A percentile compares a stretch with the other conserved stretches of the same genome.
Conservation (phyloP, 2,797 vertebrate genomes). For the Oreochromis grahami region DNA sequence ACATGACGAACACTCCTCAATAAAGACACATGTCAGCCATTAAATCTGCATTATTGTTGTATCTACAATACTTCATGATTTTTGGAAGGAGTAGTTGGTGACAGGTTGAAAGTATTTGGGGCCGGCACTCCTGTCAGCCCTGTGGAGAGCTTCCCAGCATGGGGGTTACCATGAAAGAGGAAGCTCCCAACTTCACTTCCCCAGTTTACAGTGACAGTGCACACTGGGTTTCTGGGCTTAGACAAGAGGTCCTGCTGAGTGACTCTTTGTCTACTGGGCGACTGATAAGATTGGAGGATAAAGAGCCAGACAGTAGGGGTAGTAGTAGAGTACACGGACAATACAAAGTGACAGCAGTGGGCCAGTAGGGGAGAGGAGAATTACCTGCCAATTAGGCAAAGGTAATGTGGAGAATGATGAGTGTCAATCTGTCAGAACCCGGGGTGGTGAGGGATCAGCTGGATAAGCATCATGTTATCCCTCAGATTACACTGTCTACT, state of each 20-base stretch:
- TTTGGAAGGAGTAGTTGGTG: conserved; percentile 14
- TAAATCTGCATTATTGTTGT: not conserved
- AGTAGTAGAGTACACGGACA: conserved; percentile 42
- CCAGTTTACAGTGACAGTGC: conserved; percentile 62
- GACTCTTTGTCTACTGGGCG: conserved; percentile 39
- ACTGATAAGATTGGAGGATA: conserved; percentile 45
- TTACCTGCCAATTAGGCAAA: conserved; percentile 87
- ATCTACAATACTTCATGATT: not conserved
- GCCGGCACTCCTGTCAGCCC: conserved; percentile 72
- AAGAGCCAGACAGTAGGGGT: conserved; percentile 53
- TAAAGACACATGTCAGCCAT: not conserved
- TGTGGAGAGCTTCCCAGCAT: conserved; percentile 63
- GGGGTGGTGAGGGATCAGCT: conserved; percentile 75
- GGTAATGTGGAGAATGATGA: conserved; percentile 79
- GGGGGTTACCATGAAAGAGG: conserved; percentile 60
- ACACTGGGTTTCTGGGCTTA: conserved; percentile 37
- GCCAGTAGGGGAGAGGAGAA: conserved; percentile 65
- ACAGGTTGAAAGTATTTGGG: conserved; percentile 55
- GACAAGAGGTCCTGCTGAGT: conserved; percentile 64
- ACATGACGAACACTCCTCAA: not conserved
- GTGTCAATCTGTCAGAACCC: conserved; percentile 79
- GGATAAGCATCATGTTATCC: conserved; percentile 85
- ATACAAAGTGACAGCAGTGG: conserved; percentile 60
- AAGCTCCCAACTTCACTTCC: conserved; percentile 66
- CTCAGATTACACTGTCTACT: conserved; percentile 79